Evolutionary conservation across 1,140 invertebrate genomes (phyloP).

Genomic region (Drosophila kepulauana): DNA sequence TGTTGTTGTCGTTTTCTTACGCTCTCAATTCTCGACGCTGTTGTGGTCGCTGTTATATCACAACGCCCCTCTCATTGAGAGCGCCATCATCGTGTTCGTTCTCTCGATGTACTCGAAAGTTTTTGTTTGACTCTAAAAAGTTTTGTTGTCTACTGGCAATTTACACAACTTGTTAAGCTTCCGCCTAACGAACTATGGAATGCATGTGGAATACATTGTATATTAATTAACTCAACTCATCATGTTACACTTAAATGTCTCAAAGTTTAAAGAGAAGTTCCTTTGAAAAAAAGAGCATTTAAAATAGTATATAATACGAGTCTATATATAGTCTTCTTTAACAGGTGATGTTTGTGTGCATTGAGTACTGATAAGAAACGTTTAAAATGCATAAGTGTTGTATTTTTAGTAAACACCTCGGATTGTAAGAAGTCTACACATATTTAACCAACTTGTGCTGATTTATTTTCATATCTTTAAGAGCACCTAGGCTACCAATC

Average conservation of each 20-base stretch:
- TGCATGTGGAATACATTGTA: conserved; percentile 7
- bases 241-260: neutral
- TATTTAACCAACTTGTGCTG: too few relatives aligned
- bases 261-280: too few relatives aligned
- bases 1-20: conserved; percentile 42
- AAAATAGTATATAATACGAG: too few relatives aligned
- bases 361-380: neutral
- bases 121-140: conserved; percentile 6
- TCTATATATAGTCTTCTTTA: too few relatives aligned
- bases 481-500: neutral
- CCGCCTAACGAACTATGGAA: conserved; percentile 16
- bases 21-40: conserved; percentile 1
- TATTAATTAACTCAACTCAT: conserved; percentile 9
- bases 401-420: too few relatives aligned
- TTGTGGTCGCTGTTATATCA: conserved; percentile 38
- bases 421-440: too few relatives aligned
- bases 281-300: too few relatives aligned
- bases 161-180: conserved; percentile 1
- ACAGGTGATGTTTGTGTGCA: neutral
- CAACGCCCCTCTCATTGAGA: conserved; percentile 15
- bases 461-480: neutral
- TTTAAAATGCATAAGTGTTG: neutral
- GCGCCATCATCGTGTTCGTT: neutral
- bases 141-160: conserved; percentile 10
- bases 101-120: conserved; percentile 2